Percentiles rank a stretch among this genome's conserved stretches.
phyloP scores from a whole-genome alignment of 2,113 vertebrate genomes.

The Heterochromis multidens region DNA sequence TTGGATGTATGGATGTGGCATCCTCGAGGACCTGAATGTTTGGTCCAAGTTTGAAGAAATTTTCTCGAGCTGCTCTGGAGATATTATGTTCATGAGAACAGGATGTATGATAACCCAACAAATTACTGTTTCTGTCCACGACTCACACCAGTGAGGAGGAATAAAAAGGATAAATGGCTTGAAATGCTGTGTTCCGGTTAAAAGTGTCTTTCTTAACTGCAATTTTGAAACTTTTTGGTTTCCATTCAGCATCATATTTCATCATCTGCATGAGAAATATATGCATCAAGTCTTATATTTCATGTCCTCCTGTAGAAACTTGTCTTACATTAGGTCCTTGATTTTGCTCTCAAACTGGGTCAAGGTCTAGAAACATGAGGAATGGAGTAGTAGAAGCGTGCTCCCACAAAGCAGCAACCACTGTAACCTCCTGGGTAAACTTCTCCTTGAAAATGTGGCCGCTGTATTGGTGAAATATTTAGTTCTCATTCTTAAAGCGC shows the following conservation, averaged over 20 bases:
- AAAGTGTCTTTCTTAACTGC: not conserved
- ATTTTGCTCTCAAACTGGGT: conserved; percentile 44
- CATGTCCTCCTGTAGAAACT: not conserved
- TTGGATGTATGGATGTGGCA: too few species aligned
- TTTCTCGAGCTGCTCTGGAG: not conserved
- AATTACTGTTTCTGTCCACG: not conserved
- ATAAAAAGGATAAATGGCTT: not conserved
- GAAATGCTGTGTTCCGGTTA: not conserved
- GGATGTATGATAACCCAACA: not conserved
- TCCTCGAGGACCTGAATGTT: too few species aligned
- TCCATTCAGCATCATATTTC: not conserved
- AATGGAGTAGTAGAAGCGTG: not conserved
- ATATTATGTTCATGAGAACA: not conserved
- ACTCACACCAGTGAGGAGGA: not conserved
- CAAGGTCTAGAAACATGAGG: conserved; percentile 41
- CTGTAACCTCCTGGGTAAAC: conserved; percentile 22
- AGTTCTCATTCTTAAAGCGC: not conserved
- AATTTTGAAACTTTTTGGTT: not conserved
- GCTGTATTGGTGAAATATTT: not conserved
- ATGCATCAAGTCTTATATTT: not conserved
- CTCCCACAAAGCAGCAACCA: conserved; percentile 25
- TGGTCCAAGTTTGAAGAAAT: not conserved
- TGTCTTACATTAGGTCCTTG: conserved; percentile 3
- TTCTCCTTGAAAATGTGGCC: conserved; percentile 28
- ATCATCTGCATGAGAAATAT: not conserved